These are phyloP conservation scores for Leucoma salicis DNA, from an alignment of 2,888 invertebrate genomes.

Conservation along the genomic window DNA sequence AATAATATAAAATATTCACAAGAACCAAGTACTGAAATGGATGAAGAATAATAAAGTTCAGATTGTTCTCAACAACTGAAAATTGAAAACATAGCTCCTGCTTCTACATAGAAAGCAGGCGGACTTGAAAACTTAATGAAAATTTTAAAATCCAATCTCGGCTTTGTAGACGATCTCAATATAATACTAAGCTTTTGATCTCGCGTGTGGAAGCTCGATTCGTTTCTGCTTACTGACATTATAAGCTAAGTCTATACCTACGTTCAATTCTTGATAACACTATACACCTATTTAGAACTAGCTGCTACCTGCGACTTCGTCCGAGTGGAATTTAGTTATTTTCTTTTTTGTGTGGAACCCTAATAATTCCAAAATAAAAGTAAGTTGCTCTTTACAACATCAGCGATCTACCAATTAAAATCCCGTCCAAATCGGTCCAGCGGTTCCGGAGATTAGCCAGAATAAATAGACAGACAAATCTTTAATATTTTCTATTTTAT, in stretches of 20 bases:
- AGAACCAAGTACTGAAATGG: constrained; percentile 5
- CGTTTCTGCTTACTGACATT: constrained; percentile 28
- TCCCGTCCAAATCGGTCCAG: too few species aligned
- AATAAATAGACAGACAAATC: too few species aligned
- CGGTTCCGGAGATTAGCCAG: too few species aligned
- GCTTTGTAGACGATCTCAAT: constrained; percentile 37
- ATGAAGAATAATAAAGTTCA: constrained; percentile 24
- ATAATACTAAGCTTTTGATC: constrained; percentile 39
- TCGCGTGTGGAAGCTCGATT: constrained; percentile 33
- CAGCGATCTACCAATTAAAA: too few species aligned
- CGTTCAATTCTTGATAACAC: constrained; percentile 44
- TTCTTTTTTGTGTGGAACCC: too few species aligned
- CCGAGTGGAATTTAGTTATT: too few species aligned
- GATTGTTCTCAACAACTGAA: constrained; percentile 23
- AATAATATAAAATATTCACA: constrained; percentile 12
- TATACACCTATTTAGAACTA: too few species aligned
- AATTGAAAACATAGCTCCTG: constrained; percentile 23
- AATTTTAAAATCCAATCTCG: constrained; percentile 35
- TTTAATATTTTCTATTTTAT: too few species aligned
- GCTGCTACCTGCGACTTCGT: too few species aligned
- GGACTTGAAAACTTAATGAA: constrained; percentile 31
- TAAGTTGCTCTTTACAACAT: too few species aligned
- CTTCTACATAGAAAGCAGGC: constrained; percentile 17
- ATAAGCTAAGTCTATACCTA: constrained; percentile 38
- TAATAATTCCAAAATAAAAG: too few species aligned